Base-by-base conservation (phyloP, 2,113 vertebrate species). In the Mugil cephalus region DNA sequence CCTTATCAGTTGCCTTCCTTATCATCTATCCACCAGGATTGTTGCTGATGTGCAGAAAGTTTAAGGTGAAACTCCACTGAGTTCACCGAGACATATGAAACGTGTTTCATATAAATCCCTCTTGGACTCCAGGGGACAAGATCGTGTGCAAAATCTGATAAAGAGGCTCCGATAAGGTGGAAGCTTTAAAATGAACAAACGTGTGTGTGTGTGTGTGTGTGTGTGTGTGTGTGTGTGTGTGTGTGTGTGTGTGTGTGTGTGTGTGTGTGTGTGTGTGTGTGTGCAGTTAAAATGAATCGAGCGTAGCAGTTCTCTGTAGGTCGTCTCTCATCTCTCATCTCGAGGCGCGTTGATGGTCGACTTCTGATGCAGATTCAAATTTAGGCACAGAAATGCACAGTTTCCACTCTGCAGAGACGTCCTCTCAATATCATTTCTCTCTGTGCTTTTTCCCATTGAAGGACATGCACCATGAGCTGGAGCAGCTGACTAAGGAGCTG, bases 401-500 rank as follows among this genome's bases (percentile, higher is more conserved):
- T 30, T 30, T 30, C 24, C 2, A n/a, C n/a, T n/a, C n/a, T n/a
- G n/a, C 3, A 30, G 24, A 30, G 24, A 30, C 24, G 52, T 51
- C 35, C 0, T 11, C 55, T 73, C 3, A 64, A 19, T 17, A 19
- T 69, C 2, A 36, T 55, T 35, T 69, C 12, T 40, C 10, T n/a
- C n/a, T 0, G 4, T 67, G 50, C 14, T 69, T 50, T 76, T 76
- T 82, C 8, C n/a, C n/a, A 18, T 56, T 81, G 54, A 75, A 99
- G 98, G 96, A 98, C 84, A 97, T 95, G 92, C 97, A 99, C 39
- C 95, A 96, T 21, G 97, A 99, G 69, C 92, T 99, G 91, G 96
- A 99, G 84, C 97, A 96, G 84, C 82, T 99, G 91, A 99, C 98
- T 6, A 99, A 98, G 91, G 97, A 99, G 93, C 93, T 99, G 77